Evolutionary conservation across 2,888 invertebrate species (phyloP).

Genomic region (Salpingus planirostris): DNA sequence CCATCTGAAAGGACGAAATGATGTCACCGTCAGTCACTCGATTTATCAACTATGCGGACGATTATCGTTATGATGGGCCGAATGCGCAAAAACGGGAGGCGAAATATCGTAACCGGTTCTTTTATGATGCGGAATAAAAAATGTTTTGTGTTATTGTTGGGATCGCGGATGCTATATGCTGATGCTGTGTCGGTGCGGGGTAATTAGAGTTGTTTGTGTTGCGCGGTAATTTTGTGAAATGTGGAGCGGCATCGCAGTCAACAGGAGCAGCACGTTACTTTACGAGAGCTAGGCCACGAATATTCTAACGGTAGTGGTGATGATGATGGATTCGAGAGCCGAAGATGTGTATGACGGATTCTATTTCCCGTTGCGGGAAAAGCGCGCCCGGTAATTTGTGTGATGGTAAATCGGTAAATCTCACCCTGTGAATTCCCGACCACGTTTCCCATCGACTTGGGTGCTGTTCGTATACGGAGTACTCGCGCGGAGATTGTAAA

Average conservation of each 20-base stretch:
- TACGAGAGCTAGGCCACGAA: slow-evolving; percentile 20
- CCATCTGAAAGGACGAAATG: not conserved
- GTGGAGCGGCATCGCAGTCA: slow-evolving; percentile 23
- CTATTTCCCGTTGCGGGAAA: not conserved
- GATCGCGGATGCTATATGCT: no score
- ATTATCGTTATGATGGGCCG: not conserved
- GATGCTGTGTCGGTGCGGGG: no score
- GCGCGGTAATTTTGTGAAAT: slow-evolving; percentile 17
- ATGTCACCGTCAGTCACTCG: not conserved
- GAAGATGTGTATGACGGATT: not conserved
- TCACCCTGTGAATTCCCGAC: slow-evolving; percentile 29
- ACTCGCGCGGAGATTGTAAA: slow-evolving; percentile 36
- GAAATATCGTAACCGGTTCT: no score
- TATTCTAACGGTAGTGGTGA: slow-evolving; percentile 21
- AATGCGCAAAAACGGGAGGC: no score
- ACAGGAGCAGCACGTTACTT: no score
- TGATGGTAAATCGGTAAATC: no score
- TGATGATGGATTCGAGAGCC: no score
- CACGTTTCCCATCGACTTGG: slow-evolving; percentile 28
- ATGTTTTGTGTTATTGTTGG: no score
- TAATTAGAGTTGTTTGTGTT: no score
- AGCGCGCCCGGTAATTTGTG: not conserved
- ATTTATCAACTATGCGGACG: not conserved
- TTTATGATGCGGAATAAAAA: no score
- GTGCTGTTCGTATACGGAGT: slow-evolving; percentile 21